Base-by-base conservation (phyloP, 2,113 vertebrate species). In the Dasyurus viverrinus region DNA sequence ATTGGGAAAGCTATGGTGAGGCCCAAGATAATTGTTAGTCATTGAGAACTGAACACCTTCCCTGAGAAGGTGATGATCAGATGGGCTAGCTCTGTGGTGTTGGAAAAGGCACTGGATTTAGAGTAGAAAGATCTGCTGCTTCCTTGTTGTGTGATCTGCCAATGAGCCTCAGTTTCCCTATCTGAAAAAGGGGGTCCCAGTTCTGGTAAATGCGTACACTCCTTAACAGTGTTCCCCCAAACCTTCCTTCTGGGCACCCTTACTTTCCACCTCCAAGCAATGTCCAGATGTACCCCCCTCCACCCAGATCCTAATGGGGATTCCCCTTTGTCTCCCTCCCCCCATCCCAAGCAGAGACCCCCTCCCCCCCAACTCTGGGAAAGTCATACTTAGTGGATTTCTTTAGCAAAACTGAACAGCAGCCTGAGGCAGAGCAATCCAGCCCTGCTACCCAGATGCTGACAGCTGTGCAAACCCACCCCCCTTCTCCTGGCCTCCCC, bases 401-500 rank as follows among this genome's bases (percentile, higher is more conserved):
- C 96, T 92, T 90, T 90, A 84, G 1, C 94, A 95, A 97, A 92
- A 68, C 0, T 27, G 24, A 25, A 48, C 46, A 26, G 46, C 89
- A 90, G 7, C 90, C 50, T 16, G 16, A 25, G 53, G 84, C 30
- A 7, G 16, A 90, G 0, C 19, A 52, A 57, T 47, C 84, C 90
- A 52, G 94, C 42, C 8, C 89, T 12, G 76, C 94, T 27, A 60
- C 42, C 95, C 98, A 98, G 98, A 98, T 97, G 98, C 94, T 93
- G 95, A 91, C 97, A 97, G 97, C 97, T 98, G 98, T 96, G 57
- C 95, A 93, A 26, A 48, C 50, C 24, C 19, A n/a, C 48, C 50
- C 50, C 10, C 25, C 24, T 8, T 30, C 48, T 25, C 57, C n/a
- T 8, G 25, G n/a, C 91, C 52, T 0, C n/a, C 42, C 54, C 53